These are phyloP conservation scores for Hirtodrosophila histrioides DNA, from an alignment of 2,888 invertebrate species.

Conservation along the genomic window DNA sequence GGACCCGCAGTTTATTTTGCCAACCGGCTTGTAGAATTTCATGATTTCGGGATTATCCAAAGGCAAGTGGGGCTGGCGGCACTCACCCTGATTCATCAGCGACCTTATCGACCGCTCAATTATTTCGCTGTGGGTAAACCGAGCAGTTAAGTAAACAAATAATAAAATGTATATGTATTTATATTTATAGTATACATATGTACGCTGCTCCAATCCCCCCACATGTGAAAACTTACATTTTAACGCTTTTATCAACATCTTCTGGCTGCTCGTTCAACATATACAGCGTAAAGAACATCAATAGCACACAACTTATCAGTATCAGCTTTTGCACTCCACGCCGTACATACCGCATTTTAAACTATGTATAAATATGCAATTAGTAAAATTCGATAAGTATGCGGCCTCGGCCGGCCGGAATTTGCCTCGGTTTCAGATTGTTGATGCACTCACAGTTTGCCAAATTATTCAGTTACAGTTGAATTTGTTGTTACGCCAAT, in stretches of 20 bases:
- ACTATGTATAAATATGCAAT: neutral
- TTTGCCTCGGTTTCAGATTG: neutral
- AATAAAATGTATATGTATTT: slow-evolving; percentile 6
- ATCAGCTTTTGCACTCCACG: slow-evolving; percentile 61
- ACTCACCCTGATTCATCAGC: slow-evolving; percentile 85
- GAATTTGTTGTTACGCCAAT: neutral
- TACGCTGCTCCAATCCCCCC: neutral
- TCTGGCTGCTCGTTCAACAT: slow-evolving; percentile 36
- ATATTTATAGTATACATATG: neutral
- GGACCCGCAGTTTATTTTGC: slow-evolving; percentile 87
- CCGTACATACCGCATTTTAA: slow-evolving; percentile 65
- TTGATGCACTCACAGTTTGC: neutral
- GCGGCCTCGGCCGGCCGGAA: neutral
- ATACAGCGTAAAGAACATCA: slow-evolving; percentile 44
- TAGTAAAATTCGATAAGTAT: slow-evolving; percentile 10
- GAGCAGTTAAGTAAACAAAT: slow-evolving; percentile 9
- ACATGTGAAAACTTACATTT: slow-evolving; percentile 59
- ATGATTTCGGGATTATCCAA: slow-evolving; percentile 90
- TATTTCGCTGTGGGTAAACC: slow-evolving; percentile 79
- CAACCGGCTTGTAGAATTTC: slow-evolving; percentile 88
- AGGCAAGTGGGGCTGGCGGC: slow-evolving; percentile 88
- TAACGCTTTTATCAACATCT: slow-evolving; percentile 59
- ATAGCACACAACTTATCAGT: slow-evolving; percentile 19
- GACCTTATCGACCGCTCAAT: slow-evolving; percentile 85
- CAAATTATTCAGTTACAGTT: neutral